These are phyloP conservation scores for Theristicus caerulescens DNA, from an alignment of 2,113 vertebrate species.

Conservation along the genomic window DNA sequence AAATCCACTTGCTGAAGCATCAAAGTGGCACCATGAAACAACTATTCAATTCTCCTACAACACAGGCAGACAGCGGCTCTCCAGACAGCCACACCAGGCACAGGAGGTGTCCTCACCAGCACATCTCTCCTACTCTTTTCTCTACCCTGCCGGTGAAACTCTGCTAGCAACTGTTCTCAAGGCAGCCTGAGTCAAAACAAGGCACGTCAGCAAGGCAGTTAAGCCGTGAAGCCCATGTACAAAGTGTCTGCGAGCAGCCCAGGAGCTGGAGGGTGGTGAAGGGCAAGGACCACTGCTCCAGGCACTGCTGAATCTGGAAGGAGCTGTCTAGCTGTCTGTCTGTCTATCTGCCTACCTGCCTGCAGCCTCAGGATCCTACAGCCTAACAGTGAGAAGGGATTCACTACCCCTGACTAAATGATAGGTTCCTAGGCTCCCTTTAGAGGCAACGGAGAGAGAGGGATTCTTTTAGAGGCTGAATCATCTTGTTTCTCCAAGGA, in stretches of 20 bases:
- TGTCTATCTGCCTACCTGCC: background rate
- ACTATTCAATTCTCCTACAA: background rate
- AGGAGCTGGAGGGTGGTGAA: background rate
- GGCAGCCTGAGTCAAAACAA: background rate
- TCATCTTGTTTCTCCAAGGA: background rate
- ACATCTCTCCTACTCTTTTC: background rate
- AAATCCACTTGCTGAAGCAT: background rate
- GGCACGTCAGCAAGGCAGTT: background rate
- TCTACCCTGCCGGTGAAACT: background rate
- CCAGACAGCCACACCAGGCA: background rate
- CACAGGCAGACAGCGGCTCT: background rate
- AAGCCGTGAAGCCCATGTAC: no score
- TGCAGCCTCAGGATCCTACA: background rate
- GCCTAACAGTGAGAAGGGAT: background rate
- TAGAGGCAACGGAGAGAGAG: background rate
- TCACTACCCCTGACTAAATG: background rate
- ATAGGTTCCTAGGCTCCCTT: background rate
- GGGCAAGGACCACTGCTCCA: background rate
- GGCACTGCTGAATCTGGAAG: background rate
- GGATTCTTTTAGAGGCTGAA: background rate
- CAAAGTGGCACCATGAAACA: background rate
- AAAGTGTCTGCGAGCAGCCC: background rate
- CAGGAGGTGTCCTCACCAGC: background rate
- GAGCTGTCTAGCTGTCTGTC: background rate
- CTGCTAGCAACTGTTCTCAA: background rate